Evolutionary conservation across 1,140 invertebrate species (phyloP), one percentile per base, ranked within the genome.

Genomic region (Temnothorax curvispinosus): DNA sequence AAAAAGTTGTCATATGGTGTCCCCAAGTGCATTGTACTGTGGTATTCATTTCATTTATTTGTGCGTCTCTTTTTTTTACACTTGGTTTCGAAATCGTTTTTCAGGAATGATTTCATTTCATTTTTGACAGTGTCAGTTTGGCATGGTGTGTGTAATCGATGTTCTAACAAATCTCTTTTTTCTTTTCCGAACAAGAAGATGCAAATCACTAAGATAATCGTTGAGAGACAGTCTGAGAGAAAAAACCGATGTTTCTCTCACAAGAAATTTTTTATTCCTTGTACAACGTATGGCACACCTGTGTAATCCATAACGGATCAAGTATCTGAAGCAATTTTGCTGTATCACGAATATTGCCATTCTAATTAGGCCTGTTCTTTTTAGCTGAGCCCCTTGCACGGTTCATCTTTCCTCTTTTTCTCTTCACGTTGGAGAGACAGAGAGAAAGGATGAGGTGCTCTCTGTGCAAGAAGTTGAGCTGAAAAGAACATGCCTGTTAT

Each of bases 151-250:
- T 72, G 13, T 58, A 13, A 38, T 72, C 11, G 5, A 7, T 50
- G 7, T 82, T 60, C 60, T 58, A 38, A 74, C 18, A n/a, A 72
- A 72, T 58, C 35, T 58, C 38, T 62, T 15, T n/a, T n/a, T 67
- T 82, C n/a, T 4, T 27, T 18, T 58, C 13, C 44, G 41, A 5
- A 72, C 80, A 82, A 82, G 80, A 82, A 82, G 67, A 82, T 82
- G 80, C 80, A 69, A 69, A 11, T 67, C 15, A 11, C n/a, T 3
- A n/a, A 27, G n/a, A 52, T 38, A 38, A 52, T 54, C 1, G 0
- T 38, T n/a, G 41, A 35, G 6, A 11, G 47, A 13, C 44, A 27
- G 8, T 27, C 35, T 21, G 11, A 64, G 15, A 56, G 13, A 1
- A 32, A n/a, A n/a, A 38, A 15, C n/a, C 8, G 21, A 27, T 69